Evolutionary conservation across 2,888 invertebrate species (phyloP).

Genomic region (Ypsolopha sequella): DNA sequence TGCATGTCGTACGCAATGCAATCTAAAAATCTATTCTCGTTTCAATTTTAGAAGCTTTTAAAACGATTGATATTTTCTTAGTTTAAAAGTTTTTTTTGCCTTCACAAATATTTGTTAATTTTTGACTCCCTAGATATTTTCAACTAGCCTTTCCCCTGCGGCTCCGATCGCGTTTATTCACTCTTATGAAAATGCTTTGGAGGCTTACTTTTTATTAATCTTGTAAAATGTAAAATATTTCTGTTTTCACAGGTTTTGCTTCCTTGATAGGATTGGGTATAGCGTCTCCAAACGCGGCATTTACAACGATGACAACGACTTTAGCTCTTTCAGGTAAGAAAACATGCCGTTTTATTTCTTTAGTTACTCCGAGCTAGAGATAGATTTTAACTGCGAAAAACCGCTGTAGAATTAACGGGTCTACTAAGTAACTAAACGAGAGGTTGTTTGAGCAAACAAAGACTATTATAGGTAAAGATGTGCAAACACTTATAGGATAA

Average conservation of each 20-base stretch:
- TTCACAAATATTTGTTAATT: neutral
- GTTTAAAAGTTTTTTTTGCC: neutral
- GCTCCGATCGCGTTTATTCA: too few species aligned
- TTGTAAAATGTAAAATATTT: constrained; percentile 1
- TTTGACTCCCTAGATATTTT: neutral
- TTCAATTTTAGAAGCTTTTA: too few species aligned
- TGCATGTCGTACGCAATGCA: neutral
- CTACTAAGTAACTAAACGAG: too few species aligned
- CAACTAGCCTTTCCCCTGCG: neutral
- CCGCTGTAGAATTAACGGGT: too few species aligned
- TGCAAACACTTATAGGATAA: too few species aligned
- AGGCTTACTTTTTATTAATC: neutral
- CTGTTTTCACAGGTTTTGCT: constrained; percentile 70
- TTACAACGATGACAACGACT: constrained; percentile 90
- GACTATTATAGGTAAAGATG: too few species aligned
- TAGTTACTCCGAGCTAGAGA: too few species aligned
- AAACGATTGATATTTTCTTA: too few species aligned
- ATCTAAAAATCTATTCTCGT: too few species aligned
- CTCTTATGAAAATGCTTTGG: neutral
- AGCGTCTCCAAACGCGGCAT: constrained; percentile 85
- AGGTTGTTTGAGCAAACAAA: too few species aligned
- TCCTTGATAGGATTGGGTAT: constrained; percentile 77
- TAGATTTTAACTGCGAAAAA: too few species aligned
- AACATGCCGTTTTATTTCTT: too few species aligned
- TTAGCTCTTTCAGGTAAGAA: constrained; percentile 81